A percentile compares a stretch with the other conserved stretches of the same genome.
These are phyloP conservation scores for Paradisaea rubra DNA, from an alignment of 2,113 vertebrate genomes.

Conservation along the genomic window DNA sequence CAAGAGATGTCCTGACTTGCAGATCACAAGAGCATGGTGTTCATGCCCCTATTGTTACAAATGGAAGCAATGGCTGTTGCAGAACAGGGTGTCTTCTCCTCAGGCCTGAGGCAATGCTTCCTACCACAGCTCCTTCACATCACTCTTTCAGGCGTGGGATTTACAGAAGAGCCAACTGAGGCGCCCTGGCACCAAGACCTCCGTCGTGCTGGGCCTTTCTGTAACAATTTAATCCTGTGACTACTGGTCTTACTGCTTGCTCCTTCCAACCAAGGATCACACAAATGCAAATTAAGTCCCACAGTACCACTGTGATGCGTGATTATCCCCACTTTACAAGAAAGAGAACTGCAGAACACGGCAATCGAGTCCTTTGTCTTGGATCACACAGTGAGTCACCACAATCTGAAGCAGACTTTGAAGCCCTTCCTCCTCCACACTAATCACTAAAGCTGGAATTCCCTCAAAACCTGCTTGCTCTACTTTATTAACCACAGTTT, in stretches of 20 bases:
- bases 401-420: neutral
- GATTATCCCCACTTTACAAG: neutral
- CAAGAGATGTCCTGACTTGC: neutral
- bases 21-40: neutral
- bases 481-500: neutral
- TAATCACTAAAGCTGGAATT: neutral
- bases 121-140: neutral
- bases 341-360: neutral
- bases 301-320: neutral
- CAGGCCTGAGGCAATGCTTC: neutral
- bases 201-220: neutral
- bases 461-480: neutral
- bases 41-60: neutral
- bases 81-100: neutral
- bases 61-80: slow-evolving; percentile 19
- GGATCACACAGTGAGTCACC: neutral
- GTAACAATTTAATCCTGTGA: neutral
- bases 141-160: neutral
- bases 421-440: neutral
- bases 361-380: neutral
- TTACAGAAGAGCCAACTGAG: slow-evolving; percentile 7
- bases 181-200: neutral
- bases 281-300: neutral
- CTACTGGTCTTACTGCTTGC: neutral
- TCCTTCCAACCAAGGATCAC: neutral